Base-by-base conservation (phyloP, 1,140 invertebrate species). In the Parasteatoda tepidariorum region DNA sequence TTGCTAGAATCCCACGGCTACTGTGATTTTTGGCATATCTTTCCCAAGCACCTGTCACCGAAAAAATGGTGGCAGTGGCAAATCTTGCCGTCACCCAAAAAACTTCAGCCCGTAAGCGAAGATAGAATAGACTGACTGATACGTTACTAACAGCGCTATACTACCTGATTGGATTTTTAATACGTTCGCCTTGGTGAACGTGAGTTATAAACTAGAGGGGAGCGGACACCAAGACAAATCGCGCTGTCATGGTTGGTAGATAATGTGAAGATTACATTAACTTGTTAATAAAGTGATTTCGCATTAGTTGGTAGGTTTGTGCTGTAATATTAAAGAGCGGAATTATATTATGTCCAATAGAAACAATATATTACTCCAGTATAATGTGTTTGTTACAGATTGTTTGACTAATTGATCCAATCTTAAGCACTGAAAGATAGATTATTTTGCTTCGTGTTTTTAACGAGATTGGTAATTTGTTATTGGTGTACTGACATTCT, bases 231-330 rank as follows among this genome's bases (percentile, higher is more conserved):
- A 30, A 70, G 78, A 82, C 78, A 82, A 82, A 82, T 82, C 68
- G 78, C 64, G 55, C 78, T 82, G 78, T 82, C 78, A 82, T 61
- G 67, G 54, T 5, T 31, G 28, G 15, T 5, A 82, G 78, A 82
- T 82, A 82, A 82, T 82, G 78, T 82, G 78, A 82, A 82, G 78
- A 82, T 82, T 82, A 71, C 34, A 82, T 82, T 82, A 82, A 62
- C 78, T 7, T 3, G 33, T 38, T 82, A 82, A 82, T 82, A 82
- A 82, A 82, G 78, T 82, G 78, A 82, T 82, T 82, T 62, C 67
- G 31, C 30, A 15, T 38, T 62, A n/a, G 62, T 11, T 41, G 67
- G 67, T 70, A 66, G 64, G 76, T 34, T 68, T 68, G 34, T 68
- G 15, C 66, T 26, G 18, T 26, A 18, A 13, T 5, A n/a, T 26